These are phyloP conservation scores for Brachypalpus laphriformis DNA, from an alignment of 2,888 invertebrate species.

Conservation along the genomic window DNA sequence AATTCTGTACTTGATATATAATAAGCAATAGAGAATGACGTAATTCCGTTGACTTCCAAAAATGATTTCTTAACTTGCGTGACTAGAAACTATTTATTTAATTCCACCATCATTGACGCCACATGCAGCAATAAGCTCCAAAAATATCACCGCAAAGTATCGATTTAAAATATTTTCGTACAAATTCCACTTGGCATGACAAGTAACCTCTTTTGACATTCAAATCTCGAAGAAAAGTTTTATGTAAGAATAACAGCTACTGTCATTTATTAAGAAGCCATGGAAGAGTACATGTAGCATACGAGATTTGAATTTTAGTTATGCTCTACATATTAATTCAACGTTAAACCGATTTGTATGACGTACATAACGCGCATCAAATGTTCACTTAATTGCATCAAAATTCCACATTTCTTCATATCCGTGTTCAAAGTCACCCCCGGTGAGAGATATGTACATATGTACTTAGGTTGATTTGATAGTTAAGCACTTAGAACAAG, in stretches of 20 bases:
- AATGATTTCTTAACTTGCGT: conserved; percentile 15
- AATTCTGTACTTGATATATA: too few species aligned
- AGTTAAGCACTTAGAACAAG: neutral
- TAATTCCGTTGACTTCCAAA: too few species aligned
- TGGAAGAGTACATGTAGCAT: neutral
- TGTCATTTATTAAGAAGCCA: conserved; percentile 14
- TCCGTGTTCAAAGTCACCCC: neutral
- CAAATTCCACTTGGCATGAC: neutral
- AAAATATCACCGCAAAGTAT: conserved; percentile 7
- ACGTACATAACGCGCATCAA: neutral
- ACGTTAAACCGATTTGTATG: conserved; percentile 13
- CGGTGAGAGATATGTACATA: neutral
- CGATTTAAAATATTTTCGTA: conserved; percentile 4
- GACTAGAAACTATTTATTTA: conserved; percentile 30
- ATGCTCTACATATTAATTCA: conserved; percentile 21
- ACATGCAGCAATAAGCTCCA: conserved; percentile 23
- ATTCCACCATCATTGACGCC: neutral
- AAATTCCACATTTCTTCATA: neutral
- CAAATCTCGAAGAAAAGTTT: neutral
- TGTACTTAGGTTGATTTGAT: too few species aligned
- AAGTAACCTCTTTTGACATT: conserved; percentile 5
- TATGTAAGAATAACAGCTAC: neutral
- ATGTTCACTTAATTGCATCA: neutral
- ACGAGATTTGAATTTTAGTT: conserved; percentile 11
- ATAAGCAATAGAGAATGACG: too few species aligned